Base-by-base conservation (phyloP, 2,113 vertebrate genomes). In the Microtus richardsoni region DNA sequence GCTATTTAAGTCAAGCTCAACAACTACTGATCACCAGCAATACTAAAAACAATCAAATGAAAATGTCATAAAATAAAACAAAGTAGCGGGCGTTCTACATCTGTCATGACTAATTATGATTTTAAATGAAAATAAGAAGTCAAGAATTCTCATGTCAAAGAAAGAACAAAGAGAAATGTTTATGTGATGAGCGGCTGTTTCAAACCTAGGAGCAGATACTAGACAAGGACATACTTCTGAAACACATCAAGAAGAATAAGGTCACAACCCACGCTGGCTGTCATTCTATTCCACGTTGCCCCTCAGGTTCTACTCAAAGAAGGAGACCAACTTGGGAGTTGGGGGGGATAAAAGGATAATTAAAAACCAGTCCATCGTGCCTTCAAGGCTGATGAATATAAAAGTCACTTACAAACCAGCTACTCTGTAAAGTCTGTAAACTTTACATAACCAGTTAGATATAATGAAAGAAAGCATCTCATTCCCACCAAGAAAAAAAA, bases 401-500 rank as follows among this genome's bases (percentile, higher is more conserved):
- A 92, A 7, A 95, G 54, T 17, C 39, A 86, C 0, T 28, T 92
- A n/a, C 47, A 95, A 92, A 79, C 19, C 16, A 86, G 58, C 0
- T 90, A 33, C 9, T 54, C 21, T n/a, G n/a, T n/a, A n/a, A n/a
- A n/a, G 54, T 70, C 7, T 74, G 39, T 78, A 64, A 16, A 52
- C 49, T 77, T n/a, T 28, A 60, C 64, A 66, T 52, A 94, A 86
- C 30, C 36, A 89, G 44, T 74, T 49, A 94, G 44, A 90, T 49
- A 7, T 2, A 78, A 62, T 54, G 11, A 88, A 93, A 92, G 64
- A n/a, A 83, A 92, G 86, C 9, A 91, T 52, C 30, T 44, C 64
- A 80, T 64, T 33, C 12, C 64, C 17, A 87, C 44, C 8, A 82
- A 36, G 75, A 95, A 96, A 22, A 92, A 92, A 93, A 93, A 93